Evolutionary conservation across 2,797 vertebrate genomes (phyloP), one percentile per base, ranked within the genome.

Genomic region (Diceros bicornis): DNA sequence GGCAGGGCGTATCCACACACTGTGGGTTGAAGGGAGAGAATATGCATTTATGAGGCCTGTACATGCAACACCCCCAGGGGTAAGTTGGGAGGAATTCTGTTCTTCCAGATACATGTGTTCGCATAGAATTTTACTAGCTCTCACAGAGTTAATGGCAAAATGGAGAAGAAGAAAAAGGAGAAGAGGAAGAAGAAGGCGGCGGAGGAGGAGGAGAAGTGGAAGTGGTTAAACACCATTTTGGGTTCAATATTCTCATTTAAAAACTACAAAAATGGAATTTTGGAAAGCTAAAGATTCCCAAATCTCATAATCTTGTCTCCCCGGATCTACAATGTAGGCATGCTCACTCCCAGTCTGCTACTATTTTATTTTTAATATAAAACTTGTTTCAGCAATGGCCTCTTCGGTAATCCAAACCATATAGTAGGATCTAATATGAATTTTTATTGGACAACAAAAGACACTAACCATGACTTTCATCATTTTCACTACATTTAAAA

Each of bases 371-470:
- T 84, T 94, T 61, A 32, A 62, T 62, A 47, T 3, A 69, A 78
- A 90, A 91, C 18, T 68, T 68, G 21, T 59, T 88, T 92, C 27
- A 68, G 2, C 23, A 55, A 29, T 34, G 16, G 16, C 59, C 8
- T 32, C 34, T 89, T 82, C 87, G 27, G 57, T 47, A 57, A 66
- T 32, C 20, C 20, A 61, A 52, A 81, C n/a, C 37, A 20, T 16
- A 84, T 1, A 61, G 32, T 34, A 62, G 55, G 8, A 64, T 17
- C 27, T 87, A 37, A 25, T 44, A 9, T 3, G 16, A 62, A 69
- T 82, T 82, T 93, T 96, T 72, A 87, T 55, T 16, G 72, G 90
- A 74, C 29, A 86, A 41, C 4, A 41, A 88, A 61, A 93, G 29
- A 95, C 61, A 47, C 25, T 59, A 87, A 21, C 18, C 10, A n/a